Conservation (phyloP, 2,888 invertebrate species). For the Morpho helenor region DNA sequence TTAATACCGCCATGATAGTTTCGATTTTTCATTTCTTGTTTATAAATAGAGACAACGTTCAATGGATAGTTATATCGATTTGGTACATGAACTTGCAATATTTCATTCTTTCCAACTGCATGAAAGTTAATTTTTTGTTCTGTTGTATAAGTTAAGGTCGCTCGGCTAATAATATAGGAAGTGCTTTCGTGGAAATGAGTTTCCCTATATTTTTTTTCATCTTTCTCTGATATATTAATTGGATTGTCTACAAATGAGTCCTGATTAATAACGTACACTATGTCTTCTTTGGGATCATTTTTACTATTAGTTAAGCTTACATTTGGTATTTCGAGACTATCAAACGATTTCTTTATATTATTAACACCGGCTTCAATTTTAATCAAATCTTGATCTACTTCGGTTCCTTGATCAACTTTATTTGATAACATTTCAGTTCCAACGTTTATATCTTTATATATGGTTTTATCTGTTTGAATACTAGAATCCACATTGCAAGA, state of each 20-base stretch:
- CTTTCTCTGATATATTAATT: slow-evolving; percentile 34
- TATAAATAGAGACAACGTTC: slow-evolving; percentile 61
- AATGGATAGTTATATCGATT: slow-evolving; percentile 57
- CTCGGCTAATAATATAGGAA: slow-evolving; percentile 58
- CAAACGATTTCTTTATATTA: slow-evolving; percentile 45
- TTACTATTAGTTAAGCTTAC: slow-evolving; percentile 53
- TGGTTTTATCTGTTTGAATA: slow-evolving; percentile 33
- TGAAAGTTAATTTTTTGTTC: slow-evolving; percentile 64
- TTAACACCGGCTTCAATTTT: slow-evolving; percentile 36
- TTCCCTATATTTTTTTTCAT: slow-evolving; percentile 36
- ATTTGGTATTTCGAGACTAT: slow-evolving; percentile 67
- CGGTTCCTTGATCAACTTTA: slow-evolving; percentile 41
- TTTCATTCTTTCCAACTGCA: slow-evolving; percentile 49
- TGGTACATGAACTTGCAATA: slow-evolving; percentile 31
- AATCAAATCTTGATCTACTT: slow-evolving; percentile 39
- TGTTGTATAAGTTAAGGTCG: slow-evolving; percentile 64
- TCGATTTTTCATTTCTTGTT: slow-evolving; percentile 39
- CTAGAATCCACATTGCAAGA: slow-evolving; percentile 30
- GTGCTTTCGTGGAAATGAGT: slow-evolving; percentile 40
- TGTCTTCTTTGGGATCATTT: slow-evolving; percentile 43
- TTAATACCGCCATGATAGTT: slow-evolving; percentile 10
- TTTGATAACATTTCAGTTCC: slow-evolving; percentile 40
- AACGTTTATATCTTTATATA: slow-evolving; percentile 37
- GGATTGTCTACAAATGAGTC: slow-evolving; percentile 48
- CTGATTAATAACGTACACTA: slow-evolving; percentile 38